Percentiles rank a stretch among this genome's conserved stretches.
phyloP scores from a whole-genome alignment of 2,888 invertebrate genomes.

The Lasioglossum villosulum region DNA sequence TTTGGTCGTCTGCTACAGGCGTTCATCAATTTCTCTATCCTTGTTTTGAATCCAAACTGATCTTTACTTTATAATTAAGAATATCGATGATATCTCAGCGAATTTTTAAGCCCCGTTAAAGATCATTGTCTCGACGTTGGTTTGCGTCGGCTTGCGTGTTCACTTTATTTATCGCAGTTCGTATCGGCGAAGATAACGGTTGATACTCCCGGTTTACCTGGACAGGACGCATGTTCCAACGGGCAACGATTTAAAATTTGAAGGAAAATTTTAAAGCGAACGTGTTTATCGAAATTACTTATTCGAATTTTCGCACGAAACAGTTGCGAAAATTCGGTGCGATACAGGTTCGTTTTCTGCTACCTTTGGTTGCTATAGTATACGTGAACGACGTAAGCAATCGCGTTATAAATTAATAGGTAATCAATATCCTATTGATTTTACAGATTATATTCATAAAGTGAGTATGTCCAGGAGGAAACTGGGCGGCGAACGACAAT shows the following conservation, averaged over 20 bases:
- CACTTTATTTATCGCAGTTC: neutral
- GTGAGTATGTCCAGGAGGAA: slow-evolving; percentile 88
- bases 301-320: neutral
- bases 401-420: neutral
- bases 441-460: slow-evolving; percentile 84
- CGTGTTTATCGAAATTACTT: neutral
- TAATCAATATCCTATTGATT: neutral
- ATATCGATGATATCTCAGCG: neutral
- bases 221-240: slow-evolving; percentile 46
- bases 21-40: neutral
- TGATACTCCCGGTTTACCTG: slow-evolving; percentile 53
- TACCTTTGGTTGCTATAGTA: neutral
- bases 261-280: too few relatives aligned
- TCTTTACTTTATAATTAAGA: neutral
- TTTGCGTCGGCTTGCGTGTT: neutral
- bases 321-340: neutral
- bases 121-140: neutral
- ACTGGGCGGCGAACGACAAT: slow-evolving; percentile 83
- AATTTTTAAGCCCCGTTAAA: neutral
- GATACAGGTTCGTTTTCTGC: neutral
- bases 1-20: neutral
- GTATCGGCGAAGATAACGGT: slow-evolving; percentile 52
- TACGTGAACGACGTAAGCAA: neutral
- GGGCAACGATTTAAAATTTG: slow-evolving; percentile 47
- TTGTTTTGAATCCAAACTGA: neutral